Base-by-base conservation (phyloP, 1,140 invertebrate genomes). In the Atta colombica region DNA sequence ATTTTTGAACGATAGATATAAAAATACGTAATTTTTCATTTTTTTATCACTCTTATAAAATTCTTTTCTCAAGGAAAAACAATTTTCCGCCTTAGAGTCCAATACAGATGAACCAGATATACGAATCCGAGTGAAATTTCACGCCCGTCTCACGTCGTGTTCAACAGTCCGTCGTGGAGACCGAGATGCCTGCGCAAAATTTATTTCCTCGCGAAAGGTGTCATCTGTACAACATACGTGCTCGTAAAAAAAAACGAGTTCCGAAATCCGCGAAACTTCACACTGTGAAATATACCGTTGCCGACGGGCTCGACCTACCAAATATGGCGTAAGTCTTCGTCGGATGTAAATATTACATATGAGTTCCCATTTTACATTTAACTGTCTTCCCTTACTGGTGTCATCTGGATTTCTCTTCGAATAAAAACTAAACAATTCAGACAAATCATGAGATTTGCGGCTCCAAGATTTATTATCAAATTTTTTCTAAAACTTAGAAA, bases 331-430 rank as follows among this genome's bases (percentile, higher is more conserved):
- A 71, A 72, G 35, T 80, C 66, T 72, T 87, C 31, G 58, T 74
- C 21, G 55, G 21, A 81, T 71, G 66, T 82, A 82, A 87, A 87
- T 87, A 87, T 87, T 71, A 82, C 49, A 78, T 68, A 81, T 60
- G 65, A n/a, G 21, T 87, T 63, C 21, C 39, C 49, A 85, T 85
- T 78, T 85, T 12, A 14, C 49, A 61, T 61, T 85, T 65, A 63
- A 51, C n/a, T 35, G 58, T 75, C 28, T 63, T 12, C 39, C 18
- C 18, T 71, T 71, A 31, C 25, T 28, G 16, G 55, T 71, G 77
- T 65, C 39, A 16, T 39, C n/a, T 6, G 21, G 14, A 5, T 80
- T 51, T 63, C 25, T 51, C 4, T 14, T 39, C 16, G 0, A 21
- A 0, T 18, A 31, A 69, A 81, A 69, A 55, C 3, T 18, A 31